Conservation (phyloP, 2,113 vertebrate species). For the Neogobius melanostomus region DNA sequence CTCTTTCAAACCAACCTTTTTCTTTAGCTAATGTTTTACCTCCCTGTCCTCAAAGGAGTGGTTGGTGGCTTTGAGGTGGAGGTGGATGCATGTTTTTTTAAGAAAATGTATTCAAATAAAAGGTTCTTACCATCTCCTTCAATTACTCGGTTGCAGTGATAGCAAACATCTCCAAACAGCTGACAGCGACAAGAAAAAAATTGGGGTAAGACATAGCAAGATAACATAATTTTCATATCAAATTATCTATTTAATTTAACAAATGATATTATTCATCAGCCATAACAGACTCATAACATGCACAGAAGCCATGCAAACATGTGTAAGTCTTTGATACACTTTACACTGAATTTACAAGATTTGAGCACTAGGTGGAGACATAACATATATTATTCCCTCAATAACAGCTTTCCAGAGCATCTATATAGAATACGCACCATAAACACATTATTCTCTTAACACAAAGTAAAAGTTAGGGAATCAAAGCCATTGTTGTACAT, state of each 20-base stretch:
- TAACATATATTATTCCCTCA: background rate
- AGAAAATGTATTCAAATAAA: background rate
- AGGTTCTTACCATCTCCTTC: constrained; percentile 94
- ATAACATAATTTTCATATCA: background rate
- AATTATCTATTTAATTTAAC: background rate
- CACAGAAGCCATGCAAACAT: constrained; percentile 32
- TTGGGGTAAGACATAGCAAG: constrained; percentile 12
- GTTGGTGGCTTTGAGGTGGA: no score
- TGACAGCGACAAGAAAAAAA: constrained; percentile 58
- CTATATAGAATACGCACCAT: no score
- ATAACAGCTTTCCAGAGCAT: no score
- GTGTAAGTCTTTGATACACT: background rate
- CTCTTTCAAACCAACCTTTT: no score
- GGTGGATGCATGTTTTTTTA: background rate
- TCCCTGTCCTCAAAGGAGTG: no score
- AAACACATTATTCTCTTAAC: no score
- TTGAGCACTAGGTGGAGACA: constrained; percentile 26
- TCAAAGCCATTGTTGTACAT: no score
- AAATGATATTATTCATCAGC: background rate
- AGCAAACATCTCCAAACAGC: constrained; percentile 98
- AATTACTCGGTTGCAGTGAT: constrained; percentile 97
- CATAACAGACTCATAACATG: constrained; percentile 3
- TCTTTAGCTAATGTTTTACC: no score
- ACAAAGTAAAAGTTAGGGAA: no score
- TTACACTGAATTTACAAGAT: background rate